A percentile compares a stretch with the other conserved stretches of the same genome.
Evolutionary conservation across 2,888 invertebrate species (phyloP).

Genomic region (Mactromeris polynyma): DNA sequence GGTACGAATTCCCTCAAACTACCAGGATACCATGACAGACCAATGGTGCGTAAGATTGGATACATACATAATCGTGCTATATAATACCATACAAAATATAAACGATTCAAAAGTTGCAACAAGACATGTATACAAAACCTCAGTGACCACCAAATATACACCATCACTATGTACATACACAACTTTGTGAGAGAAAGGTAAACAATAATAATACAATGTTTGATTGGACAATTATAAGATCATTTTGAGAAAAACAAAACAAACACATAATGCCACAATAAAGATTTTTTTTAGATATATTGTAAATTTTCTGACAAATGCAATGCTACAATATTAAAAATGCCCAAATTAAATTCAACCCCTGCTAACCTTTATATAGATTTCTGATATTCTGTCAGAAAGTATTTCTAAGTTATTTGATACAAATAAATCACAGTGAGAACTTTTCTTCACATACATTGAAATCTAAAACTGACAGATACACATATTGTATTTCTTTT

Average conservation of each 20-base stretch:
- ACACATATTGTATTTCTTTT: too few species aligned
- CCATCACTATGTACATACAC: not conserved
- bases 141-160: conserved; percentile 1
- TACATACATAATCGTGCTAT: not conserved
- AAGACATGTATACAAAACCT: not conserved
- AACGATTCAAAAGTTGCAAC: not conserved
- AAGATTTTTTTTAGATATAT: not conserved
- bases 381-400: too few species aligned
- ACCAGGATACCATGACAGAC: too few species aligned
- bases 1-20: not conserved
- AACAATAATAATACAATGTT: conserved; percentile 1
- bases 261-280: not conserved
- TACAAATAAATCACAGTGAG: too few species aligned
- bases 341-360: not conserved
- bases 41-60: too few species aligned
- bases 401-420: too few species aligned
- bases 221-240: not conserved
- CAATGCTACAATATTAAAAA: not conserved
- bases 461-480: too few species aligned
- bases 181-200: not conserved
- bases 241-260: not conserved
- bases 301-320: not conserved
- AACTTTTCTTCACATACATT: too few species aligned
- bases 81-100: conserved; percentile 3
- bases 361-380: too few species aligned